phyloP scores from a whole-genome alignment of 2,113 vertebrate genomes.

The Capricornis sumatraensis region DNA sequence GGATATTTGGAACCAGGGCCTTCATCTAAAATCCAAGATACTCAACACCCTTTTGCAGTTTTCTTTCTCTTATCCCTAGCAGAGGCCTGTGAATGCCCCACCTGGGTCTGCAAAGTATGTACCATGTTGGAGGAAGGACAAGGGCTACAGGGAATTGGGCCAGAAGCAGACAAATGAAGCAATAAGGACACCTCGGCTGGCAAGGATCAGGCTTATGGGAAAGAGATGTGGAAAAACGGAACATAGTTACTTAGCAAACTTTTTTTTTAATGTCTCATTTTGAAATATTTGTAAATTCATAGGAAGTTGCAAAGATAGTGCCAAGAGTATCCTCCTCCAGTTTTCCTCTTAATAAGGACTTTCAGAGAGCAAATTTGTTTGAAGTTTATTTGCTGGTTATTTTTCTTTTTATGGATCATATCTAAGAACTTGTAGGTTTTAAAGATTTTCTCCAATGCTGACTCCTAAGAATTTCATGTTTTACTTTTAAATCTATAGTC shows the following conservation, averaged over 20 bases:
- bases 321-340: background rate
- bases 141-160: background rate
- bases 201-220: background rate
- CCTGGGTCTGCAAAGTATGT: background rate
- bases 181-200: accelerated
- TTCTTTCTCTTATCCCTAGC: background rate
- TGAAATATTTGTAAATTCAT: background rate
- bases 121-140: no score
- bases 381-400: background rate
- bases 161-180: background rate
- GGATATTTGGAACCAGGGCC: background rate
- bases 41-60: background rate
- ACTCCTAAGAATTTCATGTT: background rate
- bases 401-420: background rate
- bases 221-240: background rate
- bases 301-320: background rate
- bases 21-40: background rate
- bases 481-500: background rate
- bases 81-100: background rate
- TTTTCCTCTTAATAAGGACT: background rate
- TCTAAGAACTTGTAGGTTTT: background rate
- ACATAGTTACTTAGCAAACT: background rate
- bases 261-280: background rate
- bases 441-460: background rate
- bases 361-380: background rate